phyloP scores from a whole-genome alignment of 2,113 vertebrate genomes.

The Xiphorhynchus elegans region DNA sequence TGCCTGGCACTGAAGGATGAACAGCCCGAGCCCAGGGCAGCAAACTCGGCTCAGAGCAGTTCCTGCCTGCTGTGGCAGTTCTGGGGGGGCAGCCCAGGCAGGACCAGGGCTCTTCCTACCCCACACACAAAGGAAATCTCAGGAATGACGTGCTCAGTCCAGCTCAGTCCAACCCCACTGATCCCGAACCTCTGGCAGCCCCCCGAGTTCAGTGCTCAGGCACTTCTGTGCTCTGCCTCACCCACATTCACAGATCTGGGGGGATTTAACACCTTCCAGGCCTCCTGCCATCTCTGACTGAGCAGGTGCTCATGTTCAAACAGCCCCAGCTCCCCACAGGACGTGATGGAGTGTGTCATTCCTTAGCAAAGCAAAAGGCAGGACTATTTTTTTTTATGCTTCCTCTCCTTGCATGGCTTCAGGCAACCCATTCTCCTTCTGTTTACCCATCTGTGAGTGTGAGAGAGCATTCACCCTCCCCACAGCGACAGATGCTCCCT shows the following conservation, averaged over 20 bases:
- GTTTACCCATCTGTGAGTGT: neutral
- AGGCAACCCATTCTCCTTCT: slow-evolving; percentile 46
- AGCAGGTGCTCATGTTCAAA: neutral
- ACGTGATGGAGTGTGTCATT: accelerated
- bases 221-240: neutral
- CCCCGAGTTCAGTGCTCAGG: accelerated
- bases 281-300: accelerated
- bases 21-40: neutral
- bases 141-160: accelerated
- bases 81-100: neutral
- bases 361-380: neutral
- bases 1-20: neutral
- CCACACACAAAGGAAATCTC: neutral
- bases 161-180: accelerated
- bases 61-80: neutral
- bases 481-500: neutral
- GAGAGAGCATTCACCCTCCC: neutral
- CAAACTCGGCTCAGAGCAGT: neutral
- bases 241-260: accelerated
- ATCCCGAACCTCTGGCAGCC: accelerated
- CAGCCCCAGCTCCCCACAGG: neutral
- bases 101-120: neutral
- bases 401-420: neutral
- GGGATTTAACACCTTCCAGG: neutral
- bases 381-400: neutral